A percentile compares a stretch with the other conserved stretches of the same genome.
Conservation (phyloP, 2,113 vertebrate genomes). For the Spea multiplicata region DNA sequence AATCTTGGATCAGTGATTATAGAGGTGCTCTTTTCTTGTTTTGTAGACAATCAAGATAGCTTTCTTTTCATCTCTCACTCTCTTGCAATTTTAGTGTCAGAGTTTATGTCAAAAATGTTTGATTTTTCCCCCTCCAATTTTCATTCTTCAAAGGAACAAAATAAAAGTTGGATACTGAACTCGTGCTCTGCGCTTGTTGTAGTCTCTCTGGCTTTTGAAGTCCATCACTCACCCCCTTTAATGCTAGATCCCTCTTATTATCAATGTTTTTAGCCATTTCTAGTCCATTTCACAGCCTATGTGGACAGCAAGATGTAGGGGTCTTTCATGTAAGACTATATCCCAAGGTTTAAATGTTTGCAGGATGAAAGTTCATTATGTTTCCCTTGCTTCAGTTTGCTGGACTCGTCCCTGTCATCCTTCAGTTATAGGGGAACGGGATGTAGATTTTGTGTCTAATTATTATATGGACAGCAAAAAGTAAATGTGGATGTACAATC, state of each 20-base stretch:
- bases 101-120: slow-evolving; percentile 73
- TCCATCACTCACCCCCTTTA: slow-evolving; percentile 76
- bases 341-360: slow-evolving; percentile 59
- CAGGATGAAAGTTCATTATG: slow-evolving; percentile 62
- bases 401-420: slow-evolving; percentile 43
- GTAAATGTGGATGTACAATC: too few species aligned
- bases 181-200: slow-evolving; percentile 60
- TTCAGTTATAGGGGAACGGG: too few species aligned
- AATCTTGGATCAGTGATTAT: slow-evolving; percentile 78
- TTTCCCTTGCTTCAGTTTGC: slow-evolving; percentile 54
- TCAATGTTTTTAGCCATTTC: slow-evolving; percentile 74
- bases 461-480: too few species aligned
- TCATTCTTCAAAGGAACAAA: slow-evolving; percentile 94
- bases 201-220: slow-evolving; percentile 82
- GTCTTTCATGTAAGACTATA: slow-evolving; percentile 81
- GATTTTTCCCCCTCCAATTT: slow-evolving; percentile 83
- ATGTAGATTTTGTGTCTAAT: too few species aligned
- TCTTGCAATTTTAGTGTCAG: slow-evolving; percentile 76
- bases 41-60: slow-evolving; percentile 73
- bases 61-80: slow-evolving; percentile 89
- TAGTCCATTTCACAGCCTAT: slow-evolving; percentile 76
- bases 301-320: slow-evolving; percentile 70
- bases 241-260: slow-evolving; percentile 87
- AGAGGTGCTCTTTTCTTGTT: slow-evolving; percentile 71
- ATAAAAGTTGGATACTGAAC: slow-evolving; percentile 76